These are phyloP conservation scores for Eupithecia subfuscata DNA, from an alignment of 2,888 invertebrate genomes.

Conservation along the genomic window DNA sequence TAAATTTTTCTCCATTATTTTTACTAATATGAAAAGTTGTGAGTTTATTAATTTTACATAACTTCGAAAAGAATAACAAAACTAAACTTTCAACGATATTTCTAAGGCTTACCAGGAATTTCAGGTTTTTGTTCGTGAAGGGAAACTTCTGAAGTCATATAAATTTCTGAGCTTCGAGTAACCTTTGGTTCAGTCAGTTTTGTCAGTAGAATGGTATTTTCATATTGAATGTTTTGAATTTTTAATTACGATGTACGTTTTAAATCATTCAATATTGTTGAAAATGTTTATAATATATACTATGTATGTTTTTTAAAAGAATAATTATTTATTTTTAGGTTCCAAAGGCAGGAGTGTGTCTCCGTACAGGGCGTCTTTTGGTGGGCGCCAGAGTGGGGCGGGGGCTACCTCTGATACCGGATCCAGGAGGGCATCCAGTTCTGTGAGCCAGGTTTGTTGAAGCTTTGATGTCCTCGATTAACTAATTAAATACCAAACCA, in stretches of 20 bases:
- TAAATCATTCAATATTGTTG: neutral
- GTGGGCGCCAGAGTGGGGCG: constrained; percentile 72
- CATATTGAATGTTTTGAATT: neutral
- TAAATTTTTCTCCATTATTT: neutral
- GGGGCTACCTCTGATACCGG: constrained; percentile 83
- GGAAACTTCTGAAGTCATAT: neutral
- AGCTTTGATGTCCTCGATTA: neutral
- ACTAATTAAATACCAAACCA: neutral
- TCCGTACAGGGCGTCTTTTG: constrained; percentile 84
- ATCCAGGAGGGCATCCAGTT: constrained; percentile 88
- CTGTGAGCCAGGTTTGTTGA: constrained; percentile 86
- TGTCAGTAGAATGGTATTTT: neutral
- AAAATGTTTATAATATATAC: neutral
- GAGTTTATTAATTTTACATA: neutral
- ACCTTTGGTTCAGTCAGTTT: neutral
- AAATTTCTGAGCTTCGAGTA: neutral
- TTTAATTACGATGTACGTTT: neutral
- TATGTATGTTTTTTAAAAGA: no score
- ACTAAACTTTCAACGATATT: neutral
- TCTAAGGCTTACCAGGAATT: constrained; percentile 6
- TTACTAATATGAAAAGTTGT: neutral
- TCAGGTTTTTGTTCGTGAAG: neutral
- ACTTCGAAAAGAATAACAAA: neutral
- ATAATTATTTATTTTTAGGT: constrained; percentile 46
- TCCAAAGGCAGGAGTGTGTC: constrained; percentile 83